A percentile compares a stretch with the other conserved stretches of the same genome.
Evolutionary conservation across 1,140 invertebrate species (phyloP).

Genomic region (Trichonephila inaurata): DNA sequence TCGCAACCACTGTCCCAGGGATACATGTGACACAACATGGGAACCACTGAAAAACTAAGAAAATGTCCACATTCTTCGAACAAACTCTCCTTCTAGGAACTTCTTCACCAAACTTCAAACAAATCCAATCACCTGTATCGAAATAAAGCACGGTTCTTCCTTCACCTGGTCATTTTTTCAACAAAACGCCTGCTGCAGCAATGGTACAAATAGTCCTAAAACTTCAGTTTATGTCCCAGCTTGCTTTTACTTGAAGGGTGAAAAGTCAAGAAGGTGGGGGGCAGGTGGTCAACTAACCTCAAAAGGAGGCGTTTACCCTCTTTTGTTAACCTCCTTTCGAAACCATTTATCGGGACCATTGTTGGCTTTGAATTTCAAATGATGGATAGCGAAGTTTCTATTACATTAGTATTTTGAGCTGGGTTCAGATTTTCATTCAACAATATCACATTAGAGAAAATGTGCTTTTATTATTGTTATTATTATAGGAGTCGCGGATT

Average conservation of each 20-base stretch:
- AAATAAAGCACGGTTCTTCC: not conserved
- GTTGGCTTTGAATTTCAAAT: not conserved
- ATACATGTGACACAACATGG: too few relatives aligned
- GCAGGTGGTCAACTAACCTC: constrained; percentile 74
- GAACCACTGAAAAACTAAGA: too few relatives aligned
- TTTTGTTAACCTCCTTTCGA: not conserved
- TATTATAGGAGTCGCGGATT: not conserved
- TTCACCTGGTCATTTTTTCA: not conserved
- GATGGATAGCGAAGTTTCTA: constrained; percentile 27
- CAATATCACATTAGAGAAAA: constrained; percentile 10
- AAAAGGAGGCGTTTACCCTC: constrained; percentile 64
- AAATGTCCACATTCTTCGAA: too few relatives aligned
- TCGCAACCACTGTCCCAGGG: too few relatives aligned
- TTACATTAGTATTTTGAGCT: constrained; percentile 32
- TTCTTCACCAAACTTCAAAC: not conserved
- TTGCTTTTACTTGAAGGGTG: not conserved
- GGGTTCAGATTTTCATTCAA: not conserved
- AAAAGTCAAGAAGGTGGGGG: constrained; percentile 41
- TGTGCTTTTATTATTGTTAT: not conserved
- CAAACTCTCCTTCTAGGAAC: too few relatives aligned
- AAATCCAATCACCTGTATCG: not conserved
- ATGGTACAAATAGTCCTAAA: not conserved
- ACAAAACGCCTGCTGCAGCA: not conserved
- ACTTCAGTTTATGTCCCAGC: not conserved
- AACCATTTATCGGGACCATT: constrained; percentile 1